Conservation (phyloP, 2,797 vertebrate genomes). For the Liparis tanakae region DNA sequence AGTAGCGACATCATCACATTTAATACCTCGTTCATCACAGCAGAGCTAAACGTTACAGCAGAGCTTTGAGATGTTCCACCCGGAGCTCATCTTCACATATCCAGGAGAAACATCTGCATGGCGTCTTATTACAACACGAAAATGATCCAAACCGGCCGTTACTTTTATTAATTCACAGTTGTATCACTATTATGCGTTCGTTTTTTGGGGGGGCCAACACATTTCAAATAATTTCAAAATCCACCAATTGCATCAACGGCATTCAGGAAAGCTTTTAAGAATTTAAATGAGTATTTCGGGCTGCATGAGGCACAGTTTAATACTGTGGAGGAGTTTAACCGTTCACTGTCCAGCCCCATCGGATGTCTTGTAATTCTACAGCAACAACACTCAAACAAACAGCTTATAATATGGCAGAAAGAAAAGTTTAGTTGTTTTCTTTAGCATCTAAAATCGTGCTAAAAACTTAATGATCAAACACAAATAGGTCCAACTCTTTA, state of each 20-base stretch:
- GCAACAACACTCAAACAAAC: not conserved
- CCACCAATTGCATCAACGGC: slow-evolving; percentile 6
- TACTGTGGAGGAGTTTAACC: not conserved
- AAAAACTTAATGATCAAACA: slow-evolving; percentile 27
- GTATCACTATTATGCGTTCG: not conserved
- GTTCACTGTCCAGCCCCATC: slow-evolving; percentile 22
- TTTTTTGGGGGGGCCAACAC: not conserved
- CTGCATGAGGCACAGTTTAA: not conserved
- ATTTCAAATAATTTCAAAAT: not conserved
- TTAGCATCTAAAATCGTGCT: slow-evolving; percentile 9
- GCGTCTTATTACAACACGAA: not conserved
- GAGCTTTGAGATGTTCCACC: not conserved
- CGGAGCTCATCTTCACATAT: not conserved
- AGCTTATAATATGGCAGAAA: not conserved
- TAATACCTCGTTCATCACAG: slow-evolving; percentile 36
- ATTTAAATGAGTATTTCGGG: slow-evolving; percentile 19
- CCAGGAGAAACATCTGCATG: slow-evolving; percentile 1
- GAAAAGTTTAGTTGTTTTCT: not conserved
- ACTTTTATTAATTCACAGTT: slow-evolving; percentile 38
- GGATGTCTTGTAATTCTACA: slow-evolving; percentile 16
- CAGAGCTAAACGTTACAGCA: slow-evolving; percentile 13
- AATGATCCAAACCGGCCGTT: not conserved
- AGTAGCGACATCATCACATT: slow-evolving; percentile 11
- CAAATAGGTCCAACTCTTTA: slow-evolving; percentile 61
- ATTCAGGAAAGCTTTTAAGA: not conserved